Percentiles rank a stretch among this genome's conserved stretches.
phyloP scores from a whole-genome alignment of 2,888 invertebrate species.

The Allygus modestus region DNA sequence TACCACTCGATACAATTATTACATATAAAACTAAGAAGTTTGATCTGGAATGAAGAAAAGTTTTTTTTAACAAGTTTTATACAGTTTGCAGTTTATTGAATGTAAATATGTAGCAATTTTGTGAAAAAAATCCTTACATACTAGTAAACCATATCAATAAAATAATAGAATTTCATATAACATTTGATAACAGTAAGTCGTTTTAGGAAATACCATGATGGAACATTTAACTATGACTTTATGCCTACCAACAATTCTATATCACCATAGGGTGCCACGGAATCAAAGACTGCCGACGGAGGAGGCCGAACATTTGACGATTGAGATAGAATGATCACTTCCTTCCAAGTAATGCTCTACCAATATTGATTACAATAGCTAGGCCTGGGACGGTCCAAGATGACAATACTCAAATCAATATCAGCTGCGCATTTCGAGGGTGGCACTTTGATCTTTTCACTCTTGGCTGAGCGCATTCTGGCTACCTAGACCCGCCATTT shows the following conservation, averaged over 20 bases:
- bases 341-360: neutral
- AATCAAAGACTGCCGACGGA: neutral
- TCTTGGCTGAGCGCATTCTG: conserved; percentile 21
- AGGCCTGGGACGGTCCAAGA: neutral
- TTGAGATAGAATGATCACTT: neutral
- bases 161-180: no score
- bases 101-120: no score
- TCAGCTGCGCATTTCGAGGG: neutral
- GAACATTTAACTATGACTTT: no score
- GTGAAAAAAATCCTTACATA: no score
- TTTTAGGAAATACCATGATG: no score
- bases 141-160: no score
- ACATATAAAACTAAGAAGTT: no score
- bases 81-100: no score
- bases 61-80: no score
- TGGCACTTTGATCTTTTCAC: conserved; percentile 36
- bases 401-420: neutral
- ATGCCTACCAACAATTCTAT: neutral
- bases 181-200: no score
- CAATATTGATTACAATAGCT: conserved; percentile 10
- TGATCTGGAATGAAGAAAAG: no score
- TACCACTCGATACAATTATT: no score
- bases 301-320: neutral
- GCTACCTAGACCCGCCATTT: conserved; percentile 38
- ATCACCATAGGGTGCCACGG: neutral